These are phyloP conservation scores for Phodopus roborovskii DNA, from an alignment of 2,113 vertebrate species.

Conservation along the genomic window DNA sequence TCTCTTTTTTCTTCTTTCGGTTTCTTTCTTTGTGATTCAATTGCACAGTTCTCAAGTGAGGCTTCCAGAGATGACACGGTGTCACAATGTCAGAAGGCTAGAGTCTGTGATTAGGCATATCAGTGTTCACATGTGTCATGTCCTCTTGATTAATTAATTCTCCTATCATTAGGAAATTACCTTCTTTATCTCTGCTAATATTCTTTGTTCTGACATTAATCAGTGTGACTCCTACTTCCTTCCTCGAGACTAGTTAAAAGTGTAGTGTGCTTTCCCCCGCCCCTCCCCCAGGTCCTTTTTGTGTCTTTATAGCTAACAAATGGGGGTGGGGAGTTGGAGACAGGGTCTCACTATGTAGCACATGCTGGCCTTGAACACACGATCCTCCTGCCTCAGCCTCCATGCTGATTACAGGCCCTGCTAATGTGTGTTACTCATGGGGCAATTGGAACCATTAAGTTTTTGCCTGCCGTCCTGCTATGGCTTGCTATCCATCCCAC, in stretches of 20 bases:
- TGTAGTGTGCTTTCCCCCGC: neutral
- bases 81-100: slow-evolving; percentile 25
- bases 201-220: slow-evolving; percentile 25
- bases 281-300: neutral
- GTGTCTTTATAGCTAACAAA: neutral
- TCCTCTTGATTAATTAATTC: slow-evolving; percentile 14
- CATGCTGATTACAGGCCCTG: neutral
- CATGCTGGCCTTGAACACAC: neutral
- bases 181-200: slow-evolving; percentile 1
- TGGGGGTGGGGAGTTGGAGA: neutral
- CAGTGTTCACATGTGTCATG: neutral
- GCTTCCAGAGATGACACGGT: neutral
- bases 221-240: neutral
- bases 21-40: slow-evolving; percentile 12
- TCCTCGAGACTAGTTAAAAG: slow-evolving; percentile 3
- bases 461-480: neutral
- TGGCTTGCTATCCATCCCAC: neutral
- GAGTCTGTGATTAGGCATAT: neutral
- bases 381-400: neutral
- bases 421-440: neutral
- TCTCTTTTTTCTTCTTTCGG: neutral
- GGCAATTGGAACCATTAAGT: neutral
- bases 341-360: neutral
- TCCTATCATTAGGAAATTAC: slow-evolving; percentile 20
- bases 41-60: neutral